phyloP scores from a whole-genome alignment of 2,888 invertebrate genomes.

The Nysson spinosus region DNA sequence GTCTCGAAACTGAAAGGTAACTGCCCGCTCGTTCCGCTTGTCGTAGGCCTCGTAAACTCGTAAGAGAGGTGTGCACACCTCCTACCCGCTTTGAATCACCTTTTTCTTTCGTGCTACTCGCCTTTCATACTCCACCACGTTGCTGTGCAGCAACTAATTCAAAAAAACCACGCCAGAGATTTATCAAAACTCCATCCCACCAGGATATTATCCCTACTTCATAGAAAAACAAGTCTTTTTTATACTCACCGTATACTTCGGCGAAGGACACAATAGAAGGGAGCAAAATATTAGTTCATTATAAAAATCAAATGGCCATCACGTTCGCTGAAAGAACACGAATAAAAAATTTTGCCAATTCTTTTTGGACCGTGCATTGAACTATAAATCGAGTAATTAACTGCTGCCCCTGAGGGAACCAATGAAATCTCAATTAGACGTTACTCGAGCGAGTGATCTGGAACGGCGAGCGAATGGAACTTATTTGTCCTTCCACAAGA shows the following conservation, averaged over 20 bases:
- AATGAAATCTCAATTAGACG: too few species aligned
- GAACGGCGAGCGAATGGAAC: too few species aligned
- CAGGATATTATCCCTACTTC: too few species aligned
- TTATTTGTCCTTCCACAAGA: too few species aligned
- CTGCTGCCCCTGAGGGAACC: too few species aligned
- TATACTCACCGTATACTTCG: too few species aligned
- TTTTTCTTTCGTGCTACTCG: constrained; percentile 49
- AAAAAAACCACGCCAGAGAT: too few species aligned
- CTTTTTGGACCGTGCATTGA: not conserved
- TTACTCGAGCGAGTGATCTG: too few species aligned
- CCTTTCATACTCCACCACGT: constrained; percentile 13
- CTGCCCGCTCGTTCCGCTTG: constrained; percentile 62
- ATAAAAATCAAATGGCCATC: not conserved
- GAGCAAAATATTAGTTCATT: not conserved
- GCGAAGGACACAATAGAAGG: too few species aligned
- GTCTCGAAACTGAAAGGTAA: constrained; percentile 74
- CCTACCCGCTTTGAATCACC: constrained; percentile 63
- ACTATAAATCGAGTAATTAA: not conserved
- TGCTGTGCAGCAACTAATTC: constrained; percentile 4
- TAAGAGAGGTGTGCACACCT: constrained; percentile 52
- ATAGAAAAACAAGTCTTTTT: too few species aligned
- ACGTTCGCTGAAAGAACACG: too few species aligned
- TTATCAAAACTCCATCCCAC: too few species aligned
- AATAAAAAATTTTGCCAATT: not conserved
- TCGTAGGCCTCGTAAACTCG: constrained; percentile 57